Evolutionary conservation across 2,797 vertebrate genomes (phyloP), one percentile per base, ranked within the genome.

Genomic region (Novumbra hubbsi): DNA sequence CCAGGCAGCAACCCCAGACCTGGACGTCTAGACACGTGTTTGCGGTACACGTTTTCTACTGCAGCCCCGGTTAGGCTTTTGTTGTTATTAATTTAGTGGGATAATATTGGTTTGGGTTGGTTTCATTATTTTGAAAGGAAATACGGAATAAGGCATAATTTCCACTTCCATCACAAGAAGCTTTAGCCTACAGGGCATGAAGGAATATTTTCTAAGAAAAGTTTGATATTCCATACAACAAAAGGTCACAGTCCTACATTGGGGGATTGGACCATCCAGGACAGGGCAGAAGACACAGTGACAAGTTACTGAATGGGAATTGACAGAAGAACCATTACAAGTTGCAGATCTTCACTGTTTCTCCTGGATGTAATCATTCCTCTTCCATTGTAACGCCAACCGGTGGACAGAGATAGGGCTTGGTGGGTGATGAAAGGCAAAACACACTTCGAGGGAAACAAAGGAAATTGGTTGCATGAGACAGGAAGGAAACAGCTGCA

Each of bases 401-500:
- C 16, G 60, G 27, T 28, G 27, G 27, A 30, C 49, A 52, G 49
- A 19, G 49, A 19, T 52, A 52, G 49, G 49, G 49, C 8, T 52
- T 19, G 28, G 28, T 15, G 28, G 28, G 60, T 14, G 5, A 15
- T 15, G 4, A 30, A 24, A 63, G 24, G 30, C 1, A 19, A 55
- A n/a, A 65, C 62, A 30, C 27, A 8, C 28, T 14, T 65, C 11
- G 17, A 16, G 17, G 14, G 5, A 17, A 63, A 65, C 30, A 45
- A 3, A 65, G 30, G 16, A 65, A 65, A 65, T 65, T 19, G 28
- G 15, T 28, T 64, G 27, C 15, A 30, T 30, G 27, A 63, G 48
- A 57, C 45, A 60, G 77, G 60, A 68, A 52, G 50, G 63, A 28
- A 71, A 71, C 27, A 72, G 69, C 69, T 68, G 64, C 68, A 76